Conservation (phyloP, 2,113 vertebrate species). For the Urocolius indicus region DNA sequence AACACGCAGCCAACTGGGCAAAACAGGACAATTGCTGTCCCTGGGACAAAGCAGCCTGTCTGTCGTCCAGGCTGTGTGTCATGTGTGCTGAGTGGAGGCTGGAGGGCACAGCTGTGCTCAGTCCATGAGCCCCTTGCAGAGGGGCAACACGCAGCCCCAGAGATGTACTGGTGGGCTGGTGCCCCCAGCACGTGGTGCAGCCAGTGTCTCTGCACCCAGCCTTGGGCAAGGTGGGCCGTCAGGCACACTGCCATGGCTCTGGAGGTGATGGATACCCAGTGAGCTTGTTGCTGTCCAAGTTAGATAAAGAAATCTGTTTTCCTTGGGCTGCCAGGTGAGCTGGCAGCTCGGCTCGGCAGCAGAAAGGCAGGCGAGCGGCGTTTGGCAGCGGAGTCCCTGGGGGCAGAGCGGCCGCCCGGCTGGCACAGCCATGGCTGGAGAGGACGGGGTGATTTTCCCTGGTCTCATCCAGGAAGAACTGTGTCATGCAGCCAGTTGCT, state of each 20-base stretch:
- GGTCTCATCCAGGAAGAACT: neutral
- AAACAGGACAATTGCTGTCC: neutral
- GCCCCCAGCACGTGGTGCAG: accelerated
- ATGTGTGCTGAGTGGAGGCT: accelerated
- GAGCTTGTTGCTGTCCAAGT: accelerated
- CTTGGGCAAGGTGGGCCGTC: accelerated
- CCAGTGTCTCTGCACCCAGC: accelerated
- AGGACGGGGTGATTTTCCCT: accelerated
- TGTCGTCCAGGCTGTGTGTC: accelerated
- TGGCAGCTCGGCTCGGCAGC: neutral
- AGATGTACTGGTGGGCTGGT: accelerated
- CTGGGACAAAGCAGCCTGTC: neutral
- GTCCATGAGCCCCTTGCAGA: neutral
- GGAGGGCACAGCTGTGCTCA: neutral
- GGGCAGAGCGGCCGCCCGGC: accelerated
- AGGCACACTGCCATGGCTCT: neutral
- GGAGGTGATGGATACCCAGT: accelerated
- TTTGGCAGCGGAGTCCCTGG: neutral
- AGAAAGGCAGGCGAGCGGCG: accelerated
- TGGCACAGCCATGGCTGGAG: neutral
- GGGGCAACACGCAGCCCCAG: accelerated
- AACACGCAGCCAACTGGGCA: neutral
- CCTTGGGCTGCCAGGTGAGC: neutral
- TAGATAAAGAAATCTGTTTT: neutral
- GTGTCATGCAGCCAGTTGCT: slow-evolving; percentile 12